These are phyloP conservation scores for Dicrurus megarhynchus DNA, from an alignment of 2,113 vertebrate species.

Conservation along the genomic window DNA sequence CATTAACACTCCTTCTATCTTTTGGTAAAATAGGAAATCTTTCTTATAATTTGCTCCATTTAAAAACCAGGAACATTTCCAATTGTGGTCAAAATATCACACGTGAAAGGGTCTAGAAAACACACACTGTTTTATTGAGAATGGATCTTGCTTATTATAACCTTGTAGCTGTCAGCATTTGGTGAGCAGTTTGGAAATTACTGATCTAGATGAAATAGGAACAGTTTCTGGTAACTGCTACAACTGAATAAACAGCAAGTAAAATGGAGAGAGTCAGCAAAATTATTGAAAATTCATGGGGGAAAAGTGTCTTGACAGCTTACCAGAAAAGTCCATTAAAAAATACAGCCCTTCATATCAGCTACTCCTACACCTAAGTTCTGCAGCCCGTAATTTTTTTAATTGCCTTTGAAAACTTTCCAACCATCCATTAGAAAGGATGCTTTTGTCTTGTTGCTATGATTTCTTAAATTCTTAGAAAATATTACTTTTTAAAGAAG, in stretches of 20 bases:
- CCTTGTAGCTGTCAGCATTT: not conserved
- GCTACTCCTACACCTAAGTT: not conserved
- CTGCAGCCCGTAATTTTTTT: not conserved
- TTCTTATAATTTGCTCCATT: not conserved
- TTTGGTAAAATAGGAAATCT: not conserved
- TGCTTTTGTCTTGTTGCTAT: not conserved
- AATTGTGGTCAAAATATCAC: not conserved
- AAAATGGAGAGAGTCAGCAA: not conserved
- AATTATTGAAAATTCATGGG: not conserved
- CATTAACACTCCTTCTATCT: not conserved
- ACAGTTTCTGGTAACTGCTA: not conserved
- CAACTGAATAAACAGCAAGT: not conserved
- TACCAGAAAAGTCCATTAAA: constrained; percentile 41
- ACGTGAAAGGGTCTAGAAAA: not conserved
- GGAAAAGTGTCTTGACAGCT: not conserved
- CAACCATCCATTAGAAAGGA: not conserved
- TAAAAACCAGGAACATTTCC: not conserved
- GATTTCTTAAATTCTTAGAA: not conserved
- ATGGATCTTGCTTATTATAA: not conserved
- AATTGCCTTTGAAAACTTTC: not conserved
- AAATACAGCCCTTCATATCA: not conserved
- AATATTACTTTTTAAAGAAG: not conserved
- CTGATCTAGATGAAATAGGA: not conserved
- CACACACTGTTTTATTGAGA: not conserved
- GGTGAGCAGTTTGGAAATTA: not conserved